These are phyloP conservation scores for Cirrhinus molitorella DNA, from an alignment of 2,797 vertebrate species.

Conservation along the genomic window DNA sequence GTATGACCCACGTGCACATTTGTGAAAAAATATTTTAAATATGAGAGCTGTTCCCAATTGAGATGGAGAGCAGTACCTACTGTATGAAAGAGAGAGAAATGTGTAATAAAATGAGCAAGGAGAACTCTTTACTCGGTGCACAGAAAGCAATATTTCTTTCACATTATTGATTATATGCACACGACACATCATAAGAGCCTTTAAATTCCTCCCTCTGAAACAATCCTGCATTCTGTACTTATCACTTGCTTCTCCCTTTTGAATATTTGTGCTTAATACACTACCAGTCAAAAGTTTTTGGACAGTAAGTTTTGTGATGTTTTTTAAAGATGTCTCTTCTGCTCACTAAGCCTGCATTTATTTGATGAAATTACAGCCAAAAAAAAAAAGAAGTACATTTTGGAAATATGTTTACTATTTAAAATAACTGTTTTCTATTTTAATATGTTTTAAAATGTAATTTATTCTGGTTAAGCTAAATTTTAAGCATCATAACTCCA, in stretches of 20 bases:
- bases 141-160: conserved; percentile 28
- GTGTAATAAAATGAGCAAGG: conserved; percentile 17
- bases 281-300: no score
- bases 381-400: no score
- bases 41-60: conserved; percentile 66
- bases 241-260: neutral
- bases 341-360: no score
- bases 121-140: conserved; percentile 24
- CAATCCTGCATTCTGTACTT: neutral
- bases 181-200: neutral
- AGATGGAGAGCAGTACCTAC: conserved; percentile 61
- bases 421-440: no score
- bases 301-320: no score
- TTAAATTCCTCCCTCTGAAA: neutral
- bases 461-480: no score
- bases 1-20: conserved; percentile 68
- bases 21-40: conserved; percentile 76
- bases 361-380: no score
- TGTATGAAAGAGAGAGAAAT: conserved; percentile 59
- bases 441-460: no score
- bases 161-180: conserved; percentile 1
- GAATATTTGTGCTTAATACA: neutral
- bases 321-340: no score
- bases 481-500: no score
- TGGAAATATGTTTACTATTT: no score